phyloP scores from a whole-genome alignment of 2,888 invertebrate species.

The Rhamnusium bicolor region DNA sequence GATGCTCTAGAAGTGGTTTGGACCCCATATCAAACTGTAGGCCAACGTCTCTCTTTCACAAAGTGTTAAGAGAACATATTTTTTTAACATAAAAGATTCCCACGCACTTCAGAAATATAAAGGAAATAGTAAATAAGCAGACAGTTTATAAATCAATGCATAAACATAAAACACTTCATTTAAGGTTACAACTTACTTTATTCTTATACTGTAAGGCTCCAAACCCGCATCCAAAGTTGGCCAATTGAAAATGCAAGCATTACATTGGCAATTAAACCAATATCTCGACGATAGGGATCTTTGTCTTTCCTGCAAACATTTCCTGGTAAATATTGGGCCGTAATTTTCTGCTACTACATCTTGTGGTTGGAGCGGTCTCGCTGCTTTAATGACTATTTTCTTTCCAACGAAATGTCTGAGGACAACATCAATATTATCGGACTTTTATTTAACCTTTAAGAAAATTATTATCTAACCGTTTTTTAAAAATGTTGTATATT shows the following conservation, averaged over 20 bases:
- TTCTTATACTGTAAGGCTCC: constrained; percentile 68
- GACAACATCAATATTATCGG: constrained; percentile 37
- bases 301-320: constrained; percentile 75
- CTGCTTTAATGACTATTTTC: constrained; percentile 80
- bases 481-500: too few relatives aligned
- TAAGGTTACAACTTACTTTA: constrained; percentile 70
- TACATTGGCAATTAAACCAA: constrained; percentile 85
- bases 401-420: constrained; percentile 83
- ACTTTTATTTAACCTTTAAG: not conserved
- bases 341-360: constrained; percentile 88
- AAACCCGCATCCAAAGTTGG: constrained; percentile 76
- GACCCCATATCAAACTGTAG: too few relatives aligned
- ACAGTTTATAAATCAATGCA: too few relatives aligned
- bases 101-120: too few relatives aligned
- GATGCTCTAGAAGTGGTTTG: too few relatives aligned
- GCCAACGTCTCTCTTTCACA: too few relatives aligned
- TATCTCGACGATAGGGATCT: constrained; percentile 80
- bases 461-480: too few relatives aligned
- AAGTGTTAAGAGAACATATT: too few relatives aligned
- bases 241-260: constrained; percentile 85
- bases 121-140: too few relatives aligned
- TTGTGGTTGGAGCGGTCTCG: constrained; percentile 77
- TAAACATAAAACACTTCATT: too few relatives aligned
- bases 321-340: constrained; percentile 83
- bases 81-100: too few relatives aligned